Evolutionary conservation across 2,888 invertebrate genomes (phyloP).

Genomic region (Actias luna): DNA sequence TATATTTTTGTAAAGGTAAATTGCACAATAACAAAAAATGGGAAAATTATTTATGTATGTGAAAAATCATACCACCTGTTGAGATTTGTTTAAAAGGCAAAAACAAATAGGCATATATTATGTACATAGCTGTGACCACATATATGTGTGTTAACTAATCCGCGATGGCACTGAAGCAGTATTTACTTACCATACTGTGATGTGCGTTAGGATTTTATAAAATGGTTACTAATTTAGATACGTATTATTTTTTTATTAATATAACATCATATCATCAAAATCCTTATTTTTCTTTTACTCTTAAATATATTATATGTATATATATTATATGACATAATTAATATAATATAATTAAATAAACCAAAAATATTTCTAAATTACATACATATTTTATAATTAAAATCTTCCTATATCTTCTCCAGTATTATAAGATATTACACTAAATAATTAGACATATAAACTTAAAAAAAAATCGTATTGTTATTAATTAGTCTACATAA

Average conservation of each 20-base stretch:
- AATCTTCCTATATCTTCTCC: too few relatives aligned
- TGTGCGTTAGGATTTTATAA: neutral
- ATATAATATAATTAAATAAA: too few relatives aligned
- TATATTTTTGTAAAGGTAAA: neutral
- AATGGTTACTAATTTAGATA: neutral
- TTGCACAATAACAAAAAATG: neutral
- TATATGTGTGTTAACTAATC: conserved; percentile 36
- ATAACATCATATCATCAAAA: neutral
- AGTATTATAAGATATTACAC: too few relatives aligned
- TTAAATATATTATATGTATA: neutral
- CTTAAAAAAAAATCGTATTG: too few relatives aligned
- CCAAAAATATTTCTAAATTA: too few relatives aligned
- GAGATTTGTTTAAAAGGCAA: conserved; percentile 22
- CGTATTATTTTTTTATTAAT: neutral
- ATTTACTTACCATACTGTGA: neutral
- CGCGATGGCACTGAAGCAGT: conserved; percentile 28
- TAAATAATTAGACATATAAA: too few relatives aligned
- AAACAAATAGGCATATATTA: conserved; percentile 31
- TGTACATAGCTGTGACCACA: conserved; percentile 32
- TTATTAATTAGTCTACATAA: too few relatives aligned
- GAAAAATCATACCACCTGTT: conserved; percentile 6
- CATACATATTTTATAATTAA: too few relatives aligned
- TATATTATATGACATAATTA: too few relatives aligned
- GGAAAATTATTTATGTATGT: neutral
- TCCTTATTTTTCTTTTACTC: neutral